These are phyloP conservation scores for Girardinichthys multiradiatus DNA, from an alignment of 2,113 vertebrate species.

Conservation along the genomic window DNA sequence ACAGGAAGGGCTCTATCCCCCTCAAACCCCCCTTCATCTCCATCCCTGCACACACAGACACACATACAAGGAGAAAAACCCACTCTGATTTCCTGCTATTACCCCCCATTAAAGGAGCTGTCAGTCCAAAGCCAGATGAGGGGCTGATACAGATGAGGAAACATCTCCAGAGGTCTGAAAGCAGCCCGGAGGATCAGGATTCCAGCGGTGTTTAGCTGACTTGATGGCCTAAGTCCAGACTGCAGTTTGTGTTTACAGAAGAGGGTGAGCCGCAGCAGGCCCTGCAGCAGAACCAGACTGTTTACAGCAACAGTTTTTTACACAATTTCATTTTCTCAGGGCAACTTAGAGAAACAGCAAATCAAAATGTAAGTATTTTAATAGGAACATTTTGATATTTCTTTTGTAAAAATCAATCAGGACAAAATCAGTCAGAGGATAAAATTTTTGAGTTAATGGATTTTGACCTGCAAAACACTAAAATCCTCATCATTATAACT, in stretches of 20 bases:
- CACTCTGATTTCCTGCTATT: conserved; percentile 85
- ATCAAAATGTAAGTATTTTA: neutral
- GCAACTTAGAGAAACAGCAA: conserved; percentile 11
- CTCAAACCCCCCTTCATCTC: conserved; percentile 20
- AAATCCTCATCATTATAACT: neutral
- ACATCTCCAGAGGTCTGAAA: conserved; percentile 70
- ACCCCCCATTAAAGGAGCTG: conserved; percentile 81
- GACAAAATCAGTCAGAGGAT: neutral
- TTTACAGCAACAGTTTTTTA: conserved; percentile 13
- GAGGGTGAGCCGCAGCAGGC: conserved; percentile 13
- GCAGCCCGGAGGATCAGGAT: conserved; percentile 58
- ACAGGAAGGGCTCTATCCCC: conserved; percentile 72
- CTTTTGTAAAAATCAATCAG: neutral
- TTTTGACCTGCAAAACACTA: neutral
- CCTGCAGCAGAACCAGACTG: conserved; percentile 30
- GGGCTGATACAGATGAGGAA: conserved; percentile 78
- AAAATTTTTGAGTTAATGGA: neutral
- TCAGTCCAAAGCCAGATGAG: conserved; percentile 81
- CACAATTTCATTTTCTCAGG: conserved; percentile 15
- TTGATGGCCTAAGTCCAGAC: conserved; percentile 60
- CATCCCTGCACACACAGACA: conserved; percentile 19
- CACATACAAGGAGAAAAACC: conserved; percentile 60
- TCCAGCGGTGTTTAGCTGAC: conserved; percentile 52
- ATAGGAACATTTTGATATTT: no score
- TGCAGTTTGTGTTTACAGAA: conserved; percentile 68